Base-by-base conservation (phyloP, 35 echinoderm and acorn worm genomes). In the Lytechinus variegatus region DNA sequence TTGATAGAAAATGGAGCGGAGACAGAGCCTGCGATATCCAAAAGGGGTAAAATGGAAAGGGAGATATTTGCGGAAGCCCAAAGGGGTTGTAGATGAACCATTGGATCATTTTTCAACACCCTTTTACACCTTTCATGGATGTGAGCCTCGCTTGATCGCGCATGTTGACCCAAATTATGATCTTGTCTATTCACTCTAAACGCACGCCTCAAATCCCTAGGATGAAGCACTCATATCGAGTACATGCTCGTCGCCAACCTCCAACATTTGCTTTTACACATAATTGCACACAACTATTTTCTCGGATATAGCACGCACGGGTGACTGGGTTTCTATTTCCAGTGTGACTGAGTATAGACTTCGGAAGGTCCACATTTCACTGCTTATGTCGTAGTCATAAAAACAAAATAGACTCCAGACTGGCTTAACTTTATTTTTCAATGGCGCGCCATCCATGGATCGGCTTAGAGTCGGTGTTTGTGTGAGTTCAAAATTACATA, bases 271-370 rank as follows among this genome's bases (percentile, higher is more conserved):
- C n/a, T 79, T 79, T 79, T 79, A 24, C 19, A 79, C 14, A 79
- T 79, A 79, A 79, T 79, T 79, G 66, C 66, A 79, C 66, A 79
- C 66, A 79, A 79, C 66, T 79, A 79, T 79, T 79, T 79, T 79
- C 21, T 79, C 19, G 66, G n/a, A 79, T 24, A 21, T 79, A 44
- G 33, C 66, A 79, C 66, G 66, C 66, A 79, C 66, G 66, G 66
- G 21, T 79, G 66, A 7, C 19, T 79, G 66, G 66, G 4, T 79
- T 4, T 79, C 66, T 79, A 79, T 1, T 79, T 79, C 66, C 66
- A 79, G 66, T 79, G 66, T 79, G 66, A 27, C 66, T 79, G 21
- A 79, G n/a, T 79, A 24, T n/a, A 79, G 19, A 19, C n/a, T 79
- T 7, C 14, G 66, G 66, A 24, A n/a, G 66, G 19, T 79, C 5